Evolutionary conservation across 1,140 invertebrate species (phyloP).

Genomic region (Orius insidiosus): DNA sequence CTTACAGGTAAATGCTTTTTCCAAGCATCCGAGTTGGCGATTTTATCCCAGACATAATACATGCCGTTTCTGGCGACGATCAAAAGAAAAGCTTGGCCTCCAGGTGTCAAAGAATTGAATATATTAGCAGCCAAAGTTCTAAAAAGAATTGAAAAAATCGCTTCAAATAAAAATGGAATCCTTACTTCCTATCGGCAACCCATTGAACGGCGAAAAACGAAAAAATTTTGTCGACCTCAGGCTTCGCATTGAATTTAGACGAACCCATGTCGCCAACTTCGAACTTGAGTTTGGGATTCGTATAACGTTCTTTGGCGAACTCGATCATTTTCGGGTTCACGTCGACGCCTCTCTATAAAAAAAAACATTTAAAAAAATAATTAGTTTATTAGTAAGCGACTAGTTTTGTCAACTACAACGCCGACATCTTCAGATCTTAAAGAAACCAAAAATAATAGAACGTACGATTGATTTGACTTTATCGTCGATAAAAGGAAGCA

Average conservation of each 20-base stretch:
- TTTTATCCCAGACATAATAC: slow-evolving; percentile 10
- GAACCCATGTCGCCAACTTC: not conserved
- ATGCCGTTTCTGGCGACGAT: slow-evolving; percentile 7
- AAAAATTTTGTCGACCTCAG: slow-evolving; percentile 18
- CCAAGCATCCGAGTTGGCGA: slow-evolving; percentile 5
- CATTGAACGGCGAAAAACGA: slow-evolving; percentile 12
- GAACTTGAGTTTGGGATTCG: slow-evolving; percentile 19
- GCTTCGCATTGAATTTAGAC: not conserved
- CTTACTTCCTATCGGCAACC: slow-evolving; percentile 11
- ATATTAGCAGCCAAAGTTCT: slow-evolving; percentile 2
- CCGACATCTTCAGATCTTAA: no score
- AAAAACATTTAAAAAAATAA: not conserved
- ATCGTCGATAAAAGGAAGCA: slow-evolving; percentile 40
- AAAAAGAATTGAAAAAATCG: not conserved
- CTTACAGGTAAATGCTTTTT: not conserved
- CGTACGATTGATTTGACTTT: slow-evolving; percentile 13
- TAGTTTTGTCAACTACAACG: no score
- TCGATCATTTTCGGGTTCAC: slow-evolving; percentile 24
- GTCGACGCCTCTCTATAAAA: slow-evolving; percentile 22
- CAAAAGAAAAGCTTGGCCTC: slow-evolving; percentile 5
- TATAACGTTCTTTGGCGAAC: slow-evolving; percentile 21
- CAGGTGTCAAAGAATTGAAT: not conserved
- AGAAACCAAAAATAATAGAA: not conserved
- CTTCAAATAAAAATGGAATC: no score
- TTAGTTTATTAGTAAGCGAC: no score